phyloP scores from a whole-genome alignment of 2,797 vertebrate species.

The Tokudaia tokunoshimensis region DNA sequence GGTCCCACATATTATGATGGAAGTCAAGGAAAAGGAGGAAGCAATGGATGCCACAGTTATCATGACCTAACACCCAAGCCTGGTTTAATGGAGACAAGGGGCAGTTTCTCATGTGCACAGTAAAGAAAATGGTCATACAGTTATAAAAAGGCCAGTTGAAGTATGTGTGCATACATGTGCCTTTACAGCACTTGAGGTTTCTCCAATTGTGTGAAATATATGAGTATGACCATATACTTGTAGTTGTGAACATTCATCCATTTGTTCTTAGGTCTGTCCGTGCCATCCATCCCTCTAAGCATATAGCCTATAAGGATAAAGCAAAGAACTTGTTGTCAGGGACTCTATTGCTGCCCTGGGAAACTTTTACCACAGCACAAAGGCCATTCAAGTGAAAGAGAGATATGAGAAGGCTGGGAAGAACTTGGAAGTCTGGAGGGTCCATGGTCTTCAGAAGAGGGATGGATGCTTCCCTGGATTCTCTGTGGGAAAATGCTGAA shows the following conservation, averaged over 20 bases:
- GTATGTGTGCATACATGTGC: background rate
- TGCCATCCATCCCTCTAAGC: background rate
- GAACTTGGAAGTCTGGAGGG: too few relatives aligned
- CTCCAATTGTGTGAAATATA: background rate
- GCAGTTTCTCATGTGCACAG: background rate
- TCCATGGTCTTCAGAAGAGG: too few relatives aligned
- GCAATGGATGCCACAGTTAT: background rate
- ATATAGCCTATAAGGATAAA: too few relatives aligned
- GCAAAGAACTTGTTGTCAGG: background rate
- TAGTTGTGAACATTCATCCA: background rate
- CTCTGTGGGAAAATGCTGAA: background rate
- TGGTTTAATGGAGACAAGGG: background rate
- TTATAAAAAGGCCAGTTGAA: background rate
- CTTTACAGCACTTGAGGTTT: background rate
- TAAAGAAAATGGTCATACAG: background rate
- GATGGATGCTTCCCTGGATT: background rate
- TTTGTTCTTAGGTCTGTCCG: background rate
- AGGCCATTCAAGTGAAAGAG: too few relatives aligned
- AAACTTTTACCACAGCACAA: too few relatives aligned
- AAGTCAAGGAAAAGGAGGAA: background rate
- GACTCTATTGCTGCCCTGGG: background rate
- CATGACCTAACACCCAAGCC: background rate
- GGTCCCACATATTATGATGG: background rate
- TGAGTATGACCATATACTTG: background rate
- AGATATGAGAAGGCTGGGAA: too few relatives aligned